Evolutionary conservation across 2,888 invertebrate species (phyloP).

Genomic region (Lamellibrachia columna): DNA sequence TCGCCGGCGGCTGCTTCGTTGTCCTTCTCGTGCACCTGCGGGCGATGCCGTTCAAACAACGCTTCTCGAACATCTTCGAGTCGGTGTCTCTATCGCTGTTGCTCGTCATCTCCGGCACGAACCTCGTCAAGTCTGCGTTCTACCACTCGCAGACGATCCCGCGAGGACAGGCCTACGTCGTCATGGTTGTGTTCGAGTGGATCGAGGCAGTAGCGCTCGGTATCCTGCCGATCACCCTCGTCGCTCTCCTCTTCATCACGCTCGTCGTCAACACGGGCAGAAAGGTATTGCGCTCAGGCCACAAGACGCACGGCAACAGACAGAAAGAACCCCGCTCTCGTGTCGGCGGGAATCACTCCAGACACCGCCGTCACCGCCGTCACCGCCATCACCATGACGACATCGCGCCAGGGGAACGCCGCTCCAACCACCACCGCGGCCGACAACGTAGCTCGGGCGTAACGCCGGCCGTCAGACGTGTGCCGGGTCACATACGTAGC

Average conservation of each 20-base stretch:
- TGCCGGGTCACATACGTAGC: background rate
- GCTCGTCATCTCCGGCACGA: conserved; percentile 29
- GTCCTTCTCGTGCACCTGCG: conserved; percentile 31
- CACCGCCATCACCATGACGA: background rate
- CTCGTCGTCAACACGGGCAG: conserved; percentile 7
- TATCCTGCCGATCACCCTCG: conserved; percentile 27
- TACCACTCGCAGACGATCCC: conserved; percentile 21
- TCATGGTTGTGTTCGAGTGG: conserved; percentile 37
- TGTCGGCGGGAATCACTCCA: background rate
- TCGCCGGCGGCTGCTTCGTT: conserved; percentile 22
- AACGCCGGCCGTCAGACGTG: background rate
- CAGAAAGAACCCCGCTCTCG: background rate
- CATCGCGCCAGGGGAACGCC: background rate
- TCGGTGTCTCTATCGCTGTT: conserved; percentile 32
- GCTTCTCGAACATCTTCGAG: conserved; percentile 33
- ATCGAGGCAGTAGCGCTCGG: conserved; percentile 31
- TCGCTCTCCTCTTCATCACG: conserved; percentile 3
- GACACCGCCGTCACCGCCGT: background rate
- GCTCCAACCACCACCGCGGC: background rate
- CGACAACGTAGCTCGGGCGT: background rate
- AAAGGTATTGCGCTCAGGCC: background rate
- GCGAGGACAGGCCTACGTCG: conserved; percentile 25
- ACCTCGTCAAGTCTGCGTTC: conserved; percentile 32
- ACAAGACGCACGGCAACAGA: background rate
- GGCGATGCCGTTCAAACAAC: conserved; percentile 31